Evolutionary conservation across 2,113 vertebrate genomes (phyloP), one percentile per base, ranked within the genome.

Genomic region (Alethe diademata): DNA sequence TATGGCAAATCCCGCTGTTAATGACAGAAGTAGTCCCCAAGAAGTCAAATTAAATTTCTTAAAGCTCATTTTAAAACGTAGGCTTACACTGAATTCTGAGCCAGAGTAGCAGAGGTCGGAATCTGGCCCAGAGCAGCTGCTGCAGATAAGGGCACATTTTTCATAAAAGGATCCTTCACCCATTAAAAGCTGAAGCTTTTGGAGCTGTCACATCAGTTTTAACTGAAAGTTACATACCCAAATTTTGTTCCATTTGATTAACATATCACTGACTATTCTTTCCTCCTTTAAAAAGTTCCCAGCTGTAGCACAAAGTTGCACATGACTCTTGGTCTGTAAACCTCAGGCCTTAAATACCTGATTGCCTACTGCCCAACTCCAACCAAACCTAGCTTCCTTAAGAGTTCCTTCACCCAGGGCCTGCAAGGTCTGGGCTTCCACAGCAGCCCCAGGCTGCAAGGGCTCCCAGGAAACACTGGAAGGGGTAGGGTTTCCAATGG

Each of bases 381-480:
- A 74, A n/a, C 9, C 53, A 38, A 90, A 58, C 3, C 11, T 56
- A 74, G 45, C 22, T 47, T 19, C 47, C 36, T 20, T 6, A 38
- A 1, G 40, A 54, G 57, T 3, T 89, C 61, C 67, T 35, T 56
- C 43, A 42, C 15, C 11, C 33, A 40, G 11, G 4, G 9, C 5
- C 62, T 72, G 71, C 38, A 36, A 75, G 17, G 23, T 25, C 25
- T 86, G 79, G 22, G 16, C 40, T 75, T 15, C 48, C 48, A 33
- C 1, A n/a, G 78, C 58, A 48, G 43, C 8, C 57, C 22, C 2
- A 38, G 4, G 0, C 20, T 78, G 36, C 62, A 53, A 23, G 5
- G 35, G 67, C 33, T 58, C 61, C 35, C 13, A 4, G 24, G 35
- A 82, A 87, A 43, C 0, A 0, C 0, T 42, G 19, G 1, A 4